Conservation (phyloP, 2,113 vertebrate genomes). For the Pterocles gutturalis region DNA sequence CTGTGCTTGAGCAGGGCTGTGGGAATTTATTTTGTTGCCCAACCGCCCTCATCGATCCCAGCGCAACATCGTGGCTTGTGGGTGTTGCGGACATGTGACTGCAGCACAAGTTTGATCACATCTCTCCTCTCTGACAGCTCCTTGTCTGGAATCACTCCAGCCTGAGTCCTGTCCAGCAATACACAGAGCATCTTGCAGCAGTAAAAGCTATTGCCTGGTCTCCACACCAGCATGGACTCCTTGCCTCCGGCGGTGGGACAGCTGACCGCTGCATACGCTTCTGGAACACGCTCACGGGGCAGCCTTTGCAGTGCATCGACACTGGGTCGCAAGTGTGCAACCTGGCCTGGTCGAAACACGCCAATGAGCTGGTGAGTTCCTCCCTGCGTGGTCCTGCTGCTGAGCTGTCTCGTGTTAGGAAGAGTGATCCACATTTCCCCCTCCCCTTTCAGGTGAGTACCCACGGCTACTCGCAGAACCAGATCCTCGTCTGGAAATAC, state of each 20-base stretch:
- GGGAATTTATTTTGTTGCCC: not conserved
- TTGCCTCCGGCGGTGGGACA: conserved; percentile 93
- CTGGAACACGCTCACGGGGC: conserved; percentile 97
- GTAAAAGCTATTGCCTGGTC: conserved; percentile 99
- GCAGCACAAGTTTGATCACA: not conserved
- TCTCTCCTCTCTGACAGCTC: conserved; percentile 77
- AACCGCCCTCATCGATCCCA: accelerated
- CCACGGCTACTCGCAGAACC: conserved; percentile 98
- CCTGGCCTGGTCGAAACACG: conserved; percentile 98
- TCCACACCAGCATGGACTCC: conserved; percentile 94
- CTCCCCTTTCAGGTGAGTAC: conserved; percentile 89
- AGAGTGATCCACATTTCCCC: accelerated
- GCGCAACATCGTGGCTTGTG: accelerated
- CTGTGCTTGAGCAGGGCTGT: not conserved
- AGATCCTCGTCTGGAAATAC: conserved; percentile 99
- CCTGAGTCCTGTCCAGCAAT: conserved; percentile 93
- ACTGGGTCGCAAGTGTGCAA: conserved; percentile 98
- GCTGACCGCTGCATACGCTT: conserved; percentile 98
- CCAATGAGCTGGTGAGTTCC: conserved; percentile 91
- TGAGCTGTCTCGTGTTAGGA: accelerated
- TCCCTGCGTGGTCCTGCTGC: accelerated
- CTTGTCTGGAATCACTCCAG: conserved; percentile 98
- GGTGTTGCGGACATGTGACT: not conserved
- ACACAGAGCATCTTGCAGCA: conserved; percentile 96
- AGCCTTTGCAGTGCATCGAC: conserved; percentile 96